Conservation (phyloP, 2,797 vertebrate genomes). For the Enteromius thamalakanensis region DNA sequence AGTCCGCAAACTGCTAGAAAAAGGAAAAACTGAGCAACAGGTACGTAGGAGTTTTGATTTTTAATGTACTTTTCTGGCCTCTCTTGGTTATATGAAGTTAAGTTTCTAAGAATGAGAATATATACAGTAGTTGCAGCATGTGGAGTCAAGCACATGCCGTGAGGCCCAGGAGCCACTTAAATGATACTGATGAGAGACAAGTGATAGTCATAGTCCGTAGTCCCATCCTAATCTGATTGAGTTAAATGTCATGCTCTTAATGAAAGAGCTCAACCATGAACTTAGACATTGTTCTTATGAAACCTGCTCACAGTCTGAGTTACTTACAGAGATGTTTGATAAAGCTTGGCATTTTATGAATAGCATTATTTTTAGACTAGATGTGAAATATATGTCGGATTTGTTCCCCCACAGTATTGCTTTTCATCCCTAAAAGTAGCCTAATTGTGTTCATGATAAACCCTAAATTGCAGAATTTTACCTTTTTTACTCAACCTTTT, state of each 20-base stretch:
- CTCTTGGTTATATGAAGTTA: not conserved
- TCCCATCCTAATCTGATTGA: slow-evolving; percentile 13
- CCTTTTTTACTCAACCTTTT: too few species aligned
- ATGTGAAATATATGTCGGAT: not conserved
- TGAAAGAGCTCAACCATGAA: slow-evolving; percentile 26
- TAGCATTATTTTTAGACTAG: slow-evolving; percentile 18
- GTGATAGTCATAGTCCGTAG: not conserved
- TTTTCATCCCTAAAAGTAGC: not conserved
- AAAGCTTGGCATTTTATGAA: slow-evolving; percentile 17
- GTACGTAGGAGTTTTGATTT: slow-evolving; percentile 67
- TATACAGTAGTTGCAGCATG: not conserved
- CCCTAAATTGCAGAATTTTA: not conserved
- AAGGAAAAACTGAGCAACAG: slow-evolving; percentile 95
- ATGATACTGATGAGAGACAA: slow-evolving; percentile 40
- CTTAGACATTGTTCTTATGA: slow-evolving; percentile 6
- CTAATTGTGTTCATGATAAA: not conserved
- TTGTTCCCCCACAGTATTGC: slow-evolving; percentile 4
- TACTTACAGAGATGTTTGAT: slow-evolving; percentile 3
- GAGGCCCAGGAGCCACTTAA: not conserved
- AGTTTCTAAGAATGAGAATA: slow-evolving; percentile 3
- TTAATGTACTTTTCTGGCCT: not conserved
- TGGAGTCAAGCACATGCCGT: not conserved
- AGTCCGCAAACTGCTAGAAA: slow-evolving; percentile 93
- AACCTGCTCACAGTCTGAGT: not conserved
- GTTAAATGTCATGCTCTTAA: slow-evolving; percentile 31